Percentiles rank a stretch among this genome's conserved stretches.
Evolutionary conservation across 2,797 vertebrate species (phyloP).

Genomic region (Lateolabrax maculatus): DNA sequence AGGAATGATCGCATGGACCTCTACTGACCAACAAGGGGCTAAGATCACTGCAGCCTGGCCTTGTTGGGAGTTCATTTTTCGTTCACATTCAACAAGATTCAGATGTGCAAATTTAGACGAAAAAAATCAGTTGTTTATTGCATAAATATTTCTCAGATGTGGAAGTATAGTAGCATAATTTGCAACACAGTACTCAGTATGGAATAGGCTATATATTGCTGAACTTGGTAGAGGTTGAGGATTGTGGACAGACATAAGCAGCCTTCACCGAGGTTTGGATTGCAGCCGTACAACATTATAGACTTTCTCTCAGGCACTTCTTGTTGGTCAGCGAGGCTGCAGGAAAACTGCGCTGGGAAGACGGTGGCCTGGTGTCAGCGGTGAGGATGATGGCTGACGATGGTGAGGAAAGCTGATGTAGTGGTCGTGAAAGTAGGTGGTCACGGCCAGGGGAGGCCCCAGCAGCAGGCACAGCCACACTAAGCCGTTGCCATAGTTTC

Average conservation of each 20-base stretch:
- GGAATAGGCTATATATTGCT: not conserved
- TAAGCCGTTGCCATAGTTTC: conserved; percentile 64
- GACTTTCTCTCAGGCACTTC: too few relatives aligned
- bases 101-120: too few relatives aligned
- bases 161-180: not conserved
- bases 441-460: conserved; percentile 55
- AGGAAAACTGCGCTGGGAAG: conserved; percentile 3
- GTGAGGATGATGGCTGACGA: conserved; percentile 13
- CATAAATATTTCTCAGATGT: not conserved
- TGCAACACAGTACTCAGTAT: not conserved
- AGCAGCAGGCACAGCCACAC: conserved; percentile 69
- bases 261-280: not conserved
- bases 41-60: not conserved
- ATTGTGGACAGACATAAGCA: not conserved
- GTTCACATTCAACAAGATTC: conserved; percentile 6
- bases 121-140: conserved; percentile 21
- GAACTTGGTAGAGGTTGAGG: not conserved
- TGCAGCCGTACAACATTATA: not conserved
- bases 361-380: not conserved
- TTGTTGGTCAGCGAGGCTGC: conserved; percentile 21
- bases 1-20: conserved; percentile 1
- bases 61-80: not conserved
- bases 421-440: conserved; percentile 69
- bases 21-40: not conserved
- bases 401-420: conserved; percentile 40